Conservation (phyloP, 2,113 vertebrate species). For the Regulus satrapa region DNA sequence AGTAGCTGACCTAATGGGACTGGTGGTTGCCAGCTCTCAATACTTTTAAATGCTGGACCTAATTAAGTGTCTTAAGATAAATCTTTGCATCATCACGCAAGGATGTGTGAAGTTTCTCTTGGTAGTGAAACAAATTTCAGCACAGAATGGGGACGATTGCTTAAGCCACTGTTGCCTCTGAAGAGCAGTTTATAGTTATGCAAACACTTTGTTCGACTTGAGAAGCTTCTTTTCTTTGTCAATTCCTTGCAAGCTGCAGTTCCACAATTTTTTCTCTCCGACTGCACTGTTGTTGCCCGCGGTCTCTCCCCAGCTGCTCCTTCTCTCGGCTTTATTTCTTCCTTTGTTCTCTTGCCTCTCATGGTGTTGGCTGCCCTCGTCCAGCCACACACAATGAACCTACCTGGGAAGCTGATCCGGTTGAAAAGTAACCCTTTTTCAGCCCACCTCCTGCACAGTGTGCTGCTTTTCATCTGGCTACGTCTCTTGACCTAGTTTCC, state of each 20-base stretch:
- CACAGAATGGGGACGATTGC: neutral
- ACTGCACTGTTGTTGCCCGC: neutral
- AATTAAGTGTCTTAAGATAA: neutral
- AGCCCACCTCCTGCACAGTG: neutral
- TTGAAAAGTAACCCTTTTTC: conserved; percentile 5
- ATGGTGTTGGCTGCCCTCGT: neutral
- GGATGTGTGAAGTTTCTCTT: neutral
- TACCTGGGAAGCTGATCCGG: neutral
- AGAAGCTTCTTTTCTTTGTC: neutral
- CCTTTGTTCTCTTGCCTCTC: neutral
- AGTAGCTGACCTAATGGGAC: neutral
- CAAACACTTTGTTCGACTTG: neutral
- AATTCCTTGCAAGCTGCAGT: neutral
- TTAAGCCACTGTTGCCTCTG: neutral
- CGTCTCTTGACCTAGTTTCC: conserved; percentile 60
- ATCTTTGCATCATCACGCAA: neutral
- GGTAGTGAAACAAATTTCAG: neutral
- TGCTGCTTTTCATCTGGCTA: neutral
- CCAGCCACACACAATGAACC: neutral
- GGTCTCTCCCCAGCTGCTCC: neutral
- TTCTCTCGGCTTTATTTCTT: neutral
- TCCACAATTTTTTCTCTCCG: neutral
- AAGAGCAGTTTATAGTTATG: neutral
- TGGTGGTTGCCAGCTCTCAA: neutral
- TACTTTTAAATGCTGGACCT: neutral